Conservation (phyloP, 2,797 vertebrate species). For the Sebastes oblongus region DNA sequence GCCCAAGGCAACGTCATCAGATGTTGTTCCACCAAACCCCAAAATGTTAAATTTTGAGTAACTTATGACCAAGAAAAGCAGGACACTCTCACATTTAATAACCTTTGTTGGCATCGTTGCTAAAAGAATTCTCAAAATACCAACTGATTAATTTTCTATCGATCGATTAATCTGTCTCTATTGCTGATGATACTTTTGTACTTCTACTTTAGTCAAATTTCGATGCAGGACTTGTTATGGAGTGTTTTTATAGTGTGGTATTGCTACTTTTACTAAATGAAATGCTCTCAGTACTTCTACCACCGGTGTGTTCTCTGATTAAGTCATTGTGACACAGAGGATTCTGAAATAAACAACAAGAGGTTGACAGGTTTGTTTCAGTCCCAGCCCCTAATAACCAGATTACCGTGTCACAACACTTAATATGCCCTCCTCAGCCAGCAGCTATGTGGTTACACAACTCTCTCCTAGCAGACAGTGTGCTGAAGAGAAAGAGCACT, state of each 20-base stretch:
- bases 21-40: neutral
- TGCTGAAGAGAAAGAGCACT: neutral
- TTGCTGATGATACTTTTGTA: neutral
- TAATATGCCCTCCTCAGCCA: constrained; percentile 15
- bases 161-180: neutral
- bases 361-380: constrained; percentile 30
- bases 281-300: neutral
- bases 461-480: neutral
- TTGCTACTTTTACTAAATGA: neutral
- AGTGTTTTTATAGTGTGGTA: neutral
- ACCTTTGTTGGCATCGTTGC: neutral
- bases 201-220: neutral
- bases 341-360: constrained; percentile 16
- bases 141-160: neutral
- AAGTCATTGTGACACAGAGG: constrained; percentile 21
- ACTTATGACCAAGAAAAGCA: neutral
- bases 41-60: neutral
- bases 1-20: neutral
- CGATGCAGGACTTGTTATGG: neutral
- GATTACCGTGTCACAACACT: constrained; percentile 59
- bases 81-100: neutral
- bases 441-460: constrained; percentile 47
- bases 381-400: constrained; percentile 45
- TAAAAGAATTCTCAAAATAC: too few species aligned
- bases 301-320: neutral